These are phyloP conservation scores for Tricholauxania praeusta DNA, from an alignment of 2,888 invertebrate species.

Conservation along the genomic window DNA sequence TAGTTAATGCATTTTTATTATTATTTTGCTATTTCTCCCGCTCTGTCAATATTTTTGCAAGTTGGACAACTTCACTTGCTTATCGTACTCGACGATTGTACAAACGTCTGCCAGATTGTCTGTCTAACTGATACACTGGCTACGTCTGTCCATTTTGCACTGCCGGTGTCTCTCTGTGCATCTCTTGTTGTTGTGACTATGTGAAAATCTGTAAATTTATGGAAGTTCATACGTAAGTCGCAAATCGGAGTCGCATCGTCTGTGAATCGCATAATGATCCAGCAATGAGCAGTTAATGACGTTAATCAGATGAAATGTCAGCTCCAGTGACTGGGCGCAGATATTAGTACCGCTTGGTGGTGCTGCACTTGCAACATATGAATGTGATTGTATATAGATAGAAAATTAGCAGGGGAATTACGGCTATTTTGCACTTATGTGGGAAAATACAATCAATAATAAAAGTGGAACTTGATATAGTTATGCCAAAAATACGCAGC, in stretches of 20 bases:
- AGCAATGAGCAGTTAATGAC: slow-evolving; percentile 23
- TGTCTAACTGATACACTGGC: neutral
- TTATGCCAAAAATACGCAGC: too few relatives aligned
- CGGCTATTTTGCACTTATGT: too few relatives aligned
- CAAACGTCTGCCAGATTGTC: slow-evolving; percentile 6
- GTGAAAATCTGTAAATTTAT: slow-evolving; percentile 30
- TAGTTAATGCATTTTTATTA: too few relatives aligned
- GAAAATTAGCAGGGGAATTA: too few relatives aligned
- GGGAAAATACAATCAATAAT: too few relatives aligned
- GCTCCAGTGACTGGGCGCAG: too few relatives aligned
- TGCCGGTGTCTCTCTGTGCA: too few relatives aligned
- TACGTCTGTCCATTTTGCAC: too few relatives aligned
- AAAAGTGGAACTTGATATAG: too few relatives aligned
- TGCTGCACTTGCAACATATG: neutral
- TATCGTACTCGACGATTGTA: neutral
- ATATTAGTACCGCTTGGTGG: too few relatives aligned
- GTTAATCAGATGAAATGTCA: slow-evolving; percentile 27
- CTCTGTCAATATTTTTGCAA: slow-evolving; percentile 33
- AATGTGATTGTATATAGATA: too few relatives aligned
- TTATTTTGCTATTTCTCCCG: neutral
- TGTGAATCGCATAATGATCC: neutral
- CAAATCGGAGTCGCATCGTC: slow-evolving; percentile 10
- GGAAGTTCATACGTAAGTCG: slow-evolving; percentile 28
- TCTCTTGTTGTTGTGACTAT: neutral
- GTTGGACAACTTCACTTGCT: slow-evolving; percentile 37